Base-by-base conservation (phyloP, 2,888 invertebrate genomes). In the Caenorhabditis sp. region DNA sequence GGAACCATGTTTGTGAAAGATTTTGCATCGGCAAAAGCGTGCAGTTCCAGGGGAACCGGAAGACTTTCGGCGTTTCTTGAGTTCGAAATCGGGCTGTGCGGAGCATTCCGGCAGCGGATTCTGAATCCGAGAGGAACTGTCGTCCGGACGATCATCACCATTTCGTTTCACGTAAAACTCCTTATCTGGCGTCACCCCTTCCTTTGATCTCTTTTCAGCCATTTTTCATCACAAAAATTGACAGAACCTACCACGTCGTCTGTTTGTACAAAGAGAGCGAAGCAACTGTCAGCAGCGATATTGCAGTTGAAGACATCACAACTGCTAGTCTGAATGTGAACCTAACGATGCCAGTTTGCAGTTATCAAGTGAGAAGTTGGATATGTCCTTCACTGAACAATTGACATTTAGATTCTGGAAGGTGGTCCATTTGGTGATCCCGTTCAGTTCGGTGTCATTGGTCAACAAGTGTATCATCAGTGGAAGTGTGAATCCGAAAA, bases 1-100 rank as follows among this genome's bases (percentile, higher is more conserved):
- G 74, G 74, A 5, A 67, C 26, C 13, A 55, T 77, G 15, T 68
- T 77, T 47, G 76, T 68, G 15, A 68, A 53, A 55, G 76, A 77
- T 26, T 68, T 55, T 22, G 68, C 68, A 13, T 53, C 67, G 26
- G 76, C 55, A 6, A 8, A 13, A 18, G 58, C 44, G 9, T 68
- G 68, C 32, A 51, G 22, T 24, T 51, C 62, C 2, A 32, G 24
- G 22, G 76, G 68, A 35, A 61, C 40, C 20, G 68, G 76, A 20
- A 53, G 62, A 8, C 68, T 77, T 9, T 55, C 68, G 2, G 51
- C 61, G 11, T 68, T 68, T 18, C 18, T 68, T 13, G 62, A 77
- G 28, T 24, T 77, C 18, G 62, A 77, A 47, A 68, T 77, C 24
- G 68, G 76, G 6, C 32, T 61, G n/a, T 77, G 76, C 40, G 76